Evolutionary conservation across 2,797 vertebrate genomes (phyloP).

Genomic region (Aulostomus chinensis): DNA sequence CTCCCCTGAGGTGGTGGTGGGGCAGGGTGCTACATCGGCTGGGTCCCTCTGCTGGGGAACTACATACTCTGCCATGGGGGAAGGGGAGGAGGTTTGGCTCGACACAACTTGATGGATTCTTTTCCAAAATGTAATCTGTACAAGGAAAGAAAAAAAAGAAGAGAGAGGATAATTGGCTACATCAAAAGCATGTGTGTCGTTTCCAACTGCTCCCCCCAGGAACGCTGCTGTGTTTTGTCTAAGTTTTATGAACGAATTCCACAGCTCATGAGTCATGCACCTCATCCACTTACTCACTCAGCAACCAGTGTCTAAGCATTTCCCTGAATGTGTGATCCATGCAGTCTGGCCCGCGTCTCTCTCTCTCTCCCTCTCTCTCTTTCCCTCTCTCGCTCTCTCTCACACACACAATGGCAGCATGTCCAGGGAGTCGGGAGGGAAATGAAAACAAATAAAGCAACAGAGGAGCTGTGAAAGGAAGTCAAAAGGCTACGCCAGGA

Average conservation of each 20-base stretch:
- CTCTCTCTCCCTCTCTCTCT: too few species aligned
- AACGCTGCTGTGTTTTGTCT: constrained; percentile 35
- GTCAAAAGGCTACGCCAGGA: constrained; percentile 23
- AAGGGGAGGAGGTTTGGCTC: not conserved
- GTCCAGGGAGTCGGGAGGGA: constrained; percentile 5
- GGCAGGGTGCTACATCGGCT: constrained; percentile 18
- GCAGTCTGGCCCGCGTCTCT: too few species aligned
- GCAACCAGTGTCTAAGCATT: not conserved
- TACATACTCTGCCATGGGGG: constrained; percentile 53
- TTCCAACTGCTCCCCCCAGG: constrained; percentile 21
- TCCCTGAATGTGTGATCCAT: not conserved
- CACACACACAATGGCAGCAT: not conserved
- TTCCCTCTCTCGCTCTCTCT: too few species aligned
- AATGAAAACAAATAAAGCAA: constrained; percentile 9
- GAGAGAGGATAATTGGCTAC: not conserved
- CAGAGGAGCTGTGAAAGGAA: constrained; percentile 17
- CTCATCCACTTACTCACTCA: constrained; percentile 37
- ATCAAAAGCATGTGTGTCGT: not conserved
- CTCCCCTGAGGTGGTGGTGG: constrained; percentile 41
- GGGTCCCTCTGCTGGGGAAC: constrained; percentile 27
- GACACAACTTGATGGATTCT: not conserved
- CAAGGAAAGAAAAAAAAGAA: constrained; percentile 16
- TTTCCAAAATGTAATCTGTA: constrained; percentile 37
- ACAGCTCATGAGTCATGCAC: constrained; percentile 47
- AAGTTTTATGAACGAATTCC: constrained; percentile 54